Evolutionary conservation across 2,113 vertebrate genomes (phyloP).

Genomic region (Puma concolor): DNA sequence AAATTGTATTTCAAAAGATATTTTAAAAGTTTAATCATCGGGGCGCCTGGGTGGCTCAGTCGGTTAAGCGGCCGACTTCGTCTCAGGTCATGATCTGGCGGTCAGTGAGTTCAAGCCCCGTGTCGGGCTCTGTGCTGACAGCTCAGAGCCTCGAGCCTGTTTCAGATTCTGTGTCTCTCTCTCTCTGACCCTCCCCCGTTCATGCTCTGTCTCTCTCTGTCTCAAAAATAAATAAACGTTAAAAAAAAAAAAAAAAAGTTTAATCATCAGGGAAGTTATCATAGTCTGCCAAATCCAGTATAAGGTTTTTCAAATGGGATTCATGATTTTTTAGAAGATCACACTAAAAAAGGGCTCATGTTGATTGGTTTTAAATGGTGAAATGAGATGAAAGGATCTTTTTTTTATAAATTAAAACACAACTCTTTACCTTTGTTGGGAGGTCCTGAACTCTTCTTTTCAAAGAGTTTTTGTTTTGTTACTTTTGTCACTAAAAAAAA

Average conservation of each 20-base stretch:
- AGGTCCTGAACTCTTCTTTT: conserved; percentile 66
- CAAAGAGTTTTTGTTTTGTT: conserved; percentile 76
- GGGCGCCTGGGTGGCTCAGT: too few relatives aligned
- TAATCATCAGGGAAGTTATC: not conserved
- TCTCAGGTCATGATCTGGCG: too few relatives aligned
- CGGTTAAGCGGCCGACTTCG: too few relatives aligned
- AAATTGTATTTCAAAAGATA: not conserved
- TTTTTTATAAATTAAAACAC: conserved; percentile 19
- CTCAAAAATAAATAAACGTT: too few relatives aligned
- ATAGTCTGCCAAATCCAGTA: not conserved
- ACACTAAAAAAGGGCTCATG: conserved; percentile 1
- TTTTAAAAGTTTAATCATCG: not conserved
- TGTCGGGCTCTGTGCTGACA: too few relatives aligned
- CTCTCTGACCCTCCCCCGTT: too few relatives aligned
- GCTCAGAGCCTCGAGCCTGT: too few relatives aligned
- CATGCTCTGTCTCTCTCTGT: too few relatives aligned
- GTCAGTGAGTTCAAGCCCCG: too few relatives aligned
- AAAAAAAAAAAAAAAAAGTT: not conserved
- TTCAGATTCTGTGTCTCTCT: too few relatives aligned
- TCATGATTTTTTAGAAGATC: conserved; percentile 25
- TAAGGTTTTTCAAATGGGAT: not conserved
- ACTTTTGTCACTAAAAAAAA: conserved; percentile 85
- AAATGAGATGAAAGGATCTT: not conserved
- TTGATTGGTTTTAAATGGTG: not conserved
- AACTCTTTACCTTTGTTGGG: conserved; percentile 78